Evolutionary conservation across 2,113 vertebrate species (phyloP).

Genomic region (Erythrolamprus reginae): DNA sequence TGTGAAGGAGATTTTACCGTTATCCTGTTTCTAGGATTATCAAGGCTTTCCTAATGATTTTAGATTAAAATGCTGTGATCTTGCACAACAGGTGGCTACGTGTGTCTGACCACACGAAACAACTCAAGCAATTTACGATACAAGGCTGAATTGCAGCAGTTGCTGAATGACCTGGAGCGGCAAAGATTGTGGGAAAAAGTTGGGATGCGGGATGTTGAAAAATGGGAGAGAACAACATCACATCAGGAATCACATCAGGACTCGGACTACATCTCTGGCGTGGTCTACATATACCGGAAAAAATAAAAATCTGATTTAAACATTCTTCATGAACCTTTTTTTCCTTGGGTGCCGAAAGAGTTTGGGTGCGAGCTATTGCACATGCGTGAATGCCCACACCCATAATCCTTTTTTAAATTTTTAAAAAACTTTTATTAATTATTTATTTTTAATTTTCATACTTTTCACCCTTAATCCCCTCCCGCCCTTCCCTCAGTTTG

Average conservation of each 20-base stretch:
- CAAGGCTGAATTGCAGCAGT: constrained; percentile 69
- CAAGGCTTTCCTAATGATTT: neutral
- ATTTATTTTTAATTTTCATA: no score
- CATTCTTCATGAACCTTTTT: neutral
- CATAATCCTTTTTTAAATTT: no score
- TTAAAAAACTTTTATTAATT: no score
- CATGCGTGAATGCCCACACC: no score
- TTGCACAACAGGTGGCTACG: constrained; percentile 71
- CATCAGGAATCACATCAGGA: constrained; percentile 53
- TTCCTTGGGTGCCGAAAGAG: no score
- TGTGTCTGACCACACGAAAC: constrained; percentile 85
- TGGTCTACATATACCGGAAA: constrained; percentile 79
- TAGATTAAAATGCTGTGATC: neutral
- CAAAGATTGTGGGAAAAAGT: constrained; percentile 70
- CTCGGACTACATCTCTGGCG: constrained; percentile 75
- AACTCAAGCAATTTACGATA: constrained; percentile 75
- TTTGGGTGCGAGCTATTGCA: no score
- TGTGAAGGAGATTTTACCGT: neutral
- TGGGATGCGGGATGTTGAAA: constrained; percentile 63
- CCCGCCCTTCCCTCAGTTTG: no score
- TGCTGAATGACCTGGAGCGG: constrained; percentile 68
- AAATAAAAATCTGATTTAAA: neutral
- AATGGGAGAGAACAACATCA: constrained; percentile 79
- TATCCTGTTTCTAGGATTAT: neutral
- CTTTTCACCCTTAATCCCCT: no score